Evolutionary conservation across 2,797 vertebrate species (phyloP), one percentile per base, ranked within the genome.

Genomic region (Champsocephalus gunnari): DNA sequence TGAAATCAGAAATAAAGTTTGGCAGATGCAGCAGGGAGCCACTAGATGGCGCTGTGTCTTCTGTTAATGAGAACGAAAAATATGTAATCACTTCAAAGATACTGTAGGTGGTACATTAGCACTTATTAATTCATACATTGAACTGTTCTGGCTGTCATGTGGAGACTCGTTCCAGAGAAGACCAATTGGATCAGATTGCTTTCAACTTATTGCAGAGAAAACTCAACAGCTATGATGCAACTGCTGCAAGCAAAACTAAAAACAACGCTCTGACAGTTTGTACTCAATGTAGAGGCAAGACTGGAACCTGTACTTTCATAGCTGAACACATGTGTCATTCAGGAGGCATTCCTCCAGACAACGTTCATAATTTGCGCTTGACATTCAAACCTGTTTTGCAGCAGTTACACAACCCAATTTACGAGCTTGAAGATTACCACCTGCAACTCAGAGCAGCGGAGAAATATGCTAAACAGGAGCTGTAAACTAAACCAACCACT

Each of bases 321-420:
- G 81, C 57, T 64, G 24, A 66, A 59, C 43, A 70, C 61, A 67
- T 12, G 48, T 71, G 74, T 81, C 83, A 87, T 50, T 70, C 66
- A 59, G 48, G 75, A 56, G 79, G 75, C 79, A 89, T 91, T 91
- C 89, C 82, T 79, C 12, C 58, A 69, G 83, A 81, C 66, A 83
- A 48, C 41, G 38, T 45, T 67, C 34, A 32, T 65, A 66, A 71
- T 71, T 77, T 60, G 77, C 57, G 12, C 56, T 60, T 57, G n/a
- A 62, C 83, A 59, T 83, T 73, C 47, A 91, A 94, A 94, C 93
- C 90, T 70, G 92, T 92, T 94, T 73, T 77, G 81, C 90, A 75
- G 79, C 82, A 75, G 72, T 90, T 87, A 80, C 75, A 82, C 73
- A 88, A 88, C 72, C 50, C 61, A 17, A 50, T 71, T 73, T 66